A percentile compares a stretch with the other conserved stretches of the same genome.
These are phyloP conservation scores for Morpho achilles DNA, from an alignment of 2,888 invertebrate species.

Conservation along the genomic window DNA sequence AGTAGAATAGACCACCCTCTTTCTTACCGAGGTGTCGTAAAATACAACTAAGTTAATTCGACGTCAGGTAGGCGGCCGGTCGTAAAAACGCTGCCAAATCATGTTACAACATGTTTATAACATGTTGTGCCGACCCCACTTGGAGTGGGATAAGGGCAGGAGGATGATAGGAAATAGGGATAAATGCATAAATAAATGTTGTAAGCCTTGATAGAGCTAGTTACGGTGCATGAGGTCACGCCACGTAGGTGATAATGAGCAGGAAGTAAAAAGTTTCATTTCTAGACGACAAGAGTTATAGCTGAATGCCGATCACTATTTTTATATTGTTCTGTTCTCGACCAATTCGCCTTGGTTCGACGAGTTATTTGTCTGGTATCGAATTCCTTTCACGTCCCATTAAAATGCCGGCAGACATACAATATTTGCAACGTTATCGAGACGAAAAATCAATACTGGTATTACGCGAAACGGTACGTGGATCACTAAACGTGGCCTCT, in stretches of 20 bases:
- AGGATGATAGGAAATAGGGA: constrained; percentile 25
- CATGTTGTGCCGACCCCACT: too few species aligned
- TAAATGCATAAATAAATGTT: constrained; percentile 24
- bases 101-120: too few species aligned
- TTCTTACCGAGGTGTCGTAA: too few species aligned
- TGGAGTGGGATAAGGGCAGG: too few species aligned
- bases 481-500: neutral
- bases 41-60: too few species aligned
- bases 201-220: constrained; percentile 29
- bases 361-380: constrained; percentile 30
- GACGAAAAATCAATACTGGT: constrained; percentile 14
- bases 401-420: constrained; percentile 32
- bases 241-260: constrained; percentile 26
- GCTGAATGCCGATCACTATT: constrained; percentile 32
- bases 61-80: too few species aligned
- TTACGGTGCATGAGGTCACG: constrained; percentile 12
- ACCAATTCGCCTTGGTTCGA: constrained; percentile 36
- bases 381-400: constrained; percentile 35
- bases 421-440: constrained; percentile 25
- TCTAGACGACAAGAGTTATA: constrained; percentile 20
- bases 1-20: too few species aligned
- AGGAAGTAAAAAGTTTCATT: constrained; percentile 27
- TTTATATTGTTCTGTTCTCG: constrained; percentile 35
- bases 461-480: constrained; percentile 5
- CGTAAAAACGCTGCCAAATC: too few species aligned